Conservation (phyloP, 2,113 vertebrate genomes). For the Bubo blakistoni region DNA sequence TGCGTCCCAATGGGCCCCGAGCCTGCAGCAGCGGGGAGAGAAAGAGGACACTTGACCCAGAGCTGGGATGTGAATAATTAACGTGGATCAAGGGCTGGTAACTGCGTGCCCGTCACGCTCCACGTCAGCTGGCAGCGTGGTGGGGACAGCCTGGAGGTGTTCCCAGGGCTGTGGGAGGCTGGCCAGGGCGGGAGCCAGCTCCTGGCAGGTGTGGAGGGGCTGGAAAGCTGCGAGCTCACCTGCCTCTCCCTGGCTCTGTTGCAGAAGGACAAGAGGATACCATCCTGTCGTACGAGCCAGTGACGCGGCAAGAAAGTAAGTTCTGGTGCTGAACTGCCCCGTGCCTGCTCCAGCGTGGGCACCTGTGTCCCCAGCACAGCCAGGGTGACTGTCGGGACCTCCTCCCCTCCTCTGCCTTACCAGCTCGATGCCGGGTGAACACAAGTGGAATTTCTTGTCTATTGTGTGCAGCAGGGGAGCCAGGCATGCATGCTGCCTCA, state of each 20-base stretch:
- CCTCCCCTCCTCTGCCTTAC: background rate
- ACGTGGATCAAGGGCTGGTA: background rate
- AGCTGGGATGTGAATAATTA: background rate
- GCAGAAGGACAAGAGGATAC: conserved; percentile 97
- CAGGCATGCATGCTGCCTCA: fast-evolving
- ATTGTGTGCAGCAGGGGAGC: background rate
- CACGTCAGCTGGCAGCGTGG: background rate
- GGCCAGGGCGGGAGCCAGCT: background rate
- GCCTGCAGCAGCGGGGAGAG: background rate
- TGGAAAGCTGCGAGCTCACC: background rate
- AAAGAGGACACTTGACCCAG: background rate
- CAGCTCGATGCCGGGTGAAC: fast-evolving
- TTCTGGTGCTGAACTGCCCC: background rate
- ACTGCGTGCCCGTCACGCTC: background rate
- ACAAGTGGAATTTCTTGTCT: background rate
- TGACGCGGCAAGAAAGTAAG: conserved; percentile 98
- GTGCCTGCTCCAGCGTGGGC: fast-evolving
- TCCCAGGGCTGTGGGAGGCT: background rate
- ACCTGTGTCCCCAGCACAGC: background rate
- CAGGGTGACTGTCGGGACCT: fast-evolving
- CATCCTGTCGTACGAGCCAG: conserved; percentile 96
- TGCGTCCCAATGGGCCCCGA: fast-evolving
- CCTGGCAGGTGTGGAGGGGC: background rate
- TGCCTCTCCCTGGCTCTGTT: conserved; percentile 35
- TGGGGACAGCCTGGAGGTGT: background rate